A percentile compares a stretch with the other conserved stretches of the same genome.
Conservation (phyloP, 2,113 vertebrate species). For the Tauraco erythrolophus region DNA sequence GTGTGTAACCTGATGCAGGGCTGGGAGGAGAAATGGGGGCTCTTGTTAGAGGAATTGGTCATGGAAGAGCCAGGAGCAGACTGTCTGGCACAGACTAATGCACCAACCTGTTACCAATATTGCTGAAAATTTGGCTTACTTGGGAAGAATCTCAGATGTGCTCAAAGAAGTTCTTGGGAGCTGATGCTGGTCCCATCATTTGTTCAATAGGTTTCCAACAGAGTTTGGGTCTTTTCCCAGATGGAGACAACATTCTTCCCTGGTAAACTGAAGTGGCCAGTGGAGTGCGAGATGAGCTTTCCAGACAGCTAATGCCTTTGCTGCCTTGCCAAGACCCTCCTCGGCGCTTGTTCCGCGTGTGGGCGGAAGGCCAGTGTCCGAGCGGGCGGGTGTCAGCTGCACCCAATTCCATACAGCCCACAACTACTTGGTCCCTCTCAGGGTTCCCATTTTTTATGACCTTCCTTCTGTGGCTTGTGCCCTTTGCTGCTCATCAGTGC, state of each 20-base stretch:
- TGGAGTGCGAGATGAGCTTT: not conserved
- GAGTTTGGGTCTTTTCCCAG: not conserved
- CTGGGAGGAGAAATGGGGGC: not conserved
- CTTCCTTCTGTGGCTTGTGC: not conserved
- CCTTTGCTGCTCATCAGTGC: not conserved
- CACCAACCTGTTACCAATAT: not conserved
- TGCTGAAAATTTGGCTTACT: not conserved
- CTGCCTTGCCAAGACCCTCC: not conserved
- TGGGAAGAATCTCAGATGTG: not conserved
- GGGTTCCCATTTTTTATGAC: not conserved
- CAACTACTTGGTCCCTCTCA: not conserved
- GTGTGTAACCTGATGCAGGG: not conserved
- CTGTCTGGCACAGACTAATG: no score
- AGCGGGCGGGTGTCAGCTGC: not conserved
- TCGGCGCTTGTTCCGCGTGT: not conserved
- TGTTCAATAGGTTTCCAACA: accelerated
- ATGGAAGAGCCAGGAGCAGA: not conserved
- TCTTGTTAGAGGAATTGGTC: not conserved
- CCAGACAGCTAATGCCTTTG: not conserved
- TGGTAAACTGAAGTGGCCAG: not conserved
- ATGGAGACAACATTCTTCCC: not conserved
- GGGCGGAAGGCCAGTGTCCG: not conserved
- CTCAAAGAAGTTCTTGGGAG: not conserved
- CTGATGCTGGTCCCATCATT: not conserved
- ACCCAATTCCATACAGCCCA: not conserved